Evolutionary conservation across 2,113 vertebrate species (phyloP).

Genomic region (Grantiella picta): DNA sequence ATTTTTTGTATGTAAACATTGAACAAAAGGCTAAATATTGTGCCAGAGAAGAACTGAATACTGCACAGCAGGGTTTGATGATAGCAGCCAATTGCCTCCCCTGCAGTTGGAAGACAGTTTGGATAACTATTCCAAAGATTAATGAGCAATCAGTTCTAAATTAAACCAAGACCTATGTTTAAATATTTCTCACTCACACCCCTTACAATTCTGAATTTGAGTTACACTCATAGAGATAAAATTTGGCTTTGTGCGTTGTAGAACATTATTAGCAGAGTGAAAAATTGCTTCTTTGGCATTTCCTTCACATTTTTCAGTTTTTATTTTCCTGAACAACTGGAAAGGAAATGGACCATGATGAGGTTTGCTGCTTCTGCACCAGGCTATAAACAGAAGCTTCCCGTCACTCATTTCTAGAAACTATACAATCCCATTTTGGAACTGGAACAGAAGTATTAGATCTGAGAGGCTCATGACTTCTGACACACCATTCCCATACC

Average conservation of each 20-base stretch:
- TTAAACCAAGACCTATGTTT: constrained; percentile 70
- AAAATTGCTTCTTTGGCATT: constrained; percentile 68
- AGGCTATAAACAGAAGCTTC: constrained; percentile 41
- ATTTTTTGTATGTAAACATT: constrained; percentile 73
- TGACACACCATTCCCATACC: neutral
- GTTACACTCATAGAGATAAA: constrained; percentile 65
- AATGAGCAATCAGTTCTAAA: constrained; percentile 79
- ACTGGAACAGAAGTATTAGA: constrained; percentile 22
- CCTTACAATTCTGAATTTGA: constrained; percentile 48
- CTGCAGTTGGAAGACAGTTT: constrained; percentile 75
- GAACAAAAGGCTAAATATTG: constrained; percentile 75
- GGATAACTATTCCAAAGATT: constrained; percentile 76
- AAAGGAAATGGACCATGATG: constrained; percentile 65
- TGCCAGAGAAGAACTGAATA: constrained; percentile 69
- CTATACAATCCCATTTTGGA: constrained; percentile 30
- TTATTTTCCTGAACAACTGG: constrained; percentile 66
- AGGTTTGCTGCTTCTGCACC: constrained; percentile 49
- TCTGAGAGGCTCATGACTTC: constrained; percentile 31
- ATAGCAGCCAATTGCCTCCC: constrained; percentile 71
- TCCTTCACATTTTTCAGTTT: constrained; percentile 63
- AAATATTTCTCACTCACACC: constrained; percentile 43
- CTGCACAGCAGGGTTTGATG: constrained; percentile 68
- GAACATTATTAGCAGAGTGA: constrained; percentile 64
- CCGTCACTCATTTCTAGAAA: constrained; percentile 62
- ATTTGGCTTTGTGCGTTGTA: constrained; percentile 53